These are phyloP conservation scores for Gerris lacustris DNA, from an alignment of 2,888 invertebrate genomes.

Conservation along the genomic window DNA sequence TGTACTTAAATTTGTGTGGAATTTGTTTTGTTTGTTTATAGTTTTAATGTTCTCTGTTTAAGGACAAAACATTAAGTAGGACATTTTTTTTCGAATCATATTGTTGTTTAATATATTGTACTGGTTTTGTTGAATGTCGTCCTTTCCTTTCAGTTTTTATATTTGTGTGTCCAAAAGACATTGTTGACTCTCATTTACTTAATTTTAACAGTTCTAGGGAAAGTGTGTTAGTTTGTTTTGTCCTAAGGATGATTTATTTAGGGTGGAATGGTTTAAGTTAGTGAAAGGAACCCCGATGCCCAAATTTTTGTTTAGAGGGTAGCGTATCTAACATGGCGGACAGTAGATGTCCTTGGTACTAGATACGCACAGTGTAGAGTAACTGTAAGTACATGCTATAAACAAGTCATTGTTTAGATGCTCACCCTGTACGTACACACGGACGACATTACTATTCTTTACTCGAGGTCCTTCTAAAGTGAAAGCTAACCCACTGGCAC, in stretches of 20 bases:
- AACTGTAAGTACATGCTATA: background rate
- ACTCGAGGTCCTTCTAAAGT: background rate
- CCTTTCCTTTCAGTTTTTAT: too few species aligned
- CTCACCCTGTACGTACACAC: background rate
- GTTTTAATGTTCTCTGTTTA: too few species aligned
- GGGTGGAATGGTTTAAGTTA: background rate
- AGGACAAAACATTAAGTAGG: too few species aligned
- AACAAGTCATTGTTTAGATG: background rate
- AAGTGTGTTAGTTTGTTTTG: background rate
- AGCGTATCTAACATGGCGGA: background rate
- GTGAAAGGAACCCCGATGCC: background rate
- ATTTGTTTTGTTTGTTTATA: too few species aligned
- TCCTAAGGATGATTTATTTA: background rate
- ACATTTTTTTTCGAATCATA: too few species aligned
- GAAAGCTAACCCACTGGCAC: conserved; percentile 3
- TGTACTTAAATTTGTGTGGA: too few species aligned
- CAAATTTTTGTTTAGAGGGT: background rate
- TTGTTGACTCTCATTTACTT: background rate
- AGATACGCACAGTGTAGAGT: background rate
- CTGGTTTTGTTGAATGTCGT: too few species aligned
- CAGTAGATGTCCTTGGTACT: conserved; percentile 3
- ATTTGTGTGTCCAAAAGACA: too few species aligned
- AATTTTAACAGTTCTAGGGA: background rate
- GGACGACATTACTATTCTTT: background rate
- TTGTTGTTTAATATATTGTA: too few species aligned